Evolutionary conservation across 1,140 invertebrate species (phyloP), one percentile per base, ranked within the genome.

Genomic region (Coptotermes formosanus): DNA sequence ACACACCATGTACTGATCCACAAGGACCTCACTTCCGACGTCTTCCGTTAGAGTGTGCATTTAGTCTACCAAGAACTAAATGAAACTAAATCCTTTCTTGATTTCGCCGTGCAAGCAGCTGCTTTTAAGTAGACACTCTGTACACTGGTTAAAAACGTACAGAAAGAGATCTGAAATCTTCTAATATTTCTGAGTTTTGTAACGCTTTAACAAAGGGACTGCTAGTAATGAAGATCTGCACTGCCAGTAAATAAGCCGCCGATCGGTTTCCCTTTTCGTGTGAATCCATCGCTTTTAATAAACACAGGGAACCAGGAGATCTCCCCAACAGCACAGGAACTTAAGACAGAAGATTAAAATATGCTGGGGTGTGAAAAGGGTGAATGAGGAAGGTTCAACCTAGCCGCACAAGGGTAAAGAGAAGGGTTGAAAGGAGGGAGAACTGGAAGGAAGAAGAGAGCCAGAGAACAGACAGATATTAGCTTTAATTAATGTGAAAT

Each of bases 401-500:
- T 23, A 64, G 59, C 59, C 25, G 45, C 21, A 64, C 59, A 64
- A 64, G 21, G 59, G 59, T 64, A 64, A 23, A 19, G 19, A 64
- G 59, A 64, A 30, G n/a, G 25, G 64, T 8, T 75, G 25, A n/a
- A 30, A 30, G 64, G 25, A 75, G 6, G 11, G n/a, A 8, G 64
- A 30, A 14, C 21, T 19, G 55, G 55, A 75, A 30, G 25, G n/a
- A 30, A 75, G 64, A n/a, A 30, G 8, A 6, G 21, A 14, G 9
- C 16, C 0, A 2, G n/a, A 8, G n/a, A 14, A 25, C 64, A n/a
- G 64, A 8, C 25, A 75, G 64, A 75, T 75, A 75, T 75, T 75
- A 75, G 64, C 64, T 75, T 75, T 75, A 75, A 75, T 75, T 75
- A 75, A 75, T 75, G 64, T 30, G 64, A 75, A 75, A 75, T 75